A percentile compares a stretch with the other conserved stretches of the same genome.
phyloP scores from a whole-genome alignment of 2,888 invertebrate species.

The Bellardia bayeri region DNA sequence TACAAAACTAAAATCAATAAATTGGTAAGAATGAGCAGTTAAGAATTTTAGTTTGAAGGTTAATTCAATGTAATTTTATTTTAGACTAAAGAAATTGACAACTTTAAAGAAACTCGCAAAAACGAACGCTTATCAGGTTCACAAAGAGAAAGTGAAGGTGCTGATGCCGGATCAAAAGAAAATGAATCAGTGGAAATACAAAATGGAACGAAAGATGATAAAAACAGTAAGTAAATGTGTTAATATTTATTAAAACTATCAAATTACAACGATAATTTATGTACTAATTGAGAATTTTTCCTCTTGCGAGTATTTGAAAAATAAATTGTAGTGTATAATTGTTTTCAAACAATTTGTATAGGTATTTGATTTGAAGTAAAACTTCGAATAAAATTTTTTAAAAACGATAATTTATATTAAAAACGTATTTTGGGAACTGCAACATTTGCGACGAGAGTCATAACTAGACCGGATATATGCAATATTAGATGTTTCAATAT shows the following conservation, averaged over 20 bases:
- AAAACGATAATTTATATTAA: no score
- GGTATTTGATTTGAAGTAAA: no score
- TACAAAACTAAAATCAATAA: slow-evolving; percentile 86
- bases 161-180: not conserved
- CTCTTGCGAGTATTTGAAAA: no score
- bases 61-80: not conserved
- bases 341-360: no score
- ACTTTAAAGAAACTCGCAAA: slow-evolving; percentile 18
- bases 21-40: slow-evolving; percentile 83
- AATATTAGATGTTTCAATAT: no score
- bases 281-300: no score
- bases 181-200: not conserved
- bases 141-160: not conserved
- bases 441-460: no score
- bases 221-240: slow-evolving; percentile 19
- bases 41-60: not conserved
- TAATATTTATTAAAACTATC: not conserved
- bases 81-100: slow-evolving; percentile 49
- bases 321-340: no score
- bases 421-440: no score
- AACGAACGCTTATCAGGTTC: not conserved
- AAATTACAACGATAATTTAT: no score
- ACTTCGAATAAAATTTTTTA: no score
- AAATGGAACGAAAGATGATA: slow-evolving; percentile 13
- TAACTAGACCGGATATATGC: no score